A percentile compares a stretch with the other conserved stretches of the same genome.
phyloP scores from a whole-genome alignment of 2,113 vertebrate genomes.

The Caranx ignobilis region DNA sequence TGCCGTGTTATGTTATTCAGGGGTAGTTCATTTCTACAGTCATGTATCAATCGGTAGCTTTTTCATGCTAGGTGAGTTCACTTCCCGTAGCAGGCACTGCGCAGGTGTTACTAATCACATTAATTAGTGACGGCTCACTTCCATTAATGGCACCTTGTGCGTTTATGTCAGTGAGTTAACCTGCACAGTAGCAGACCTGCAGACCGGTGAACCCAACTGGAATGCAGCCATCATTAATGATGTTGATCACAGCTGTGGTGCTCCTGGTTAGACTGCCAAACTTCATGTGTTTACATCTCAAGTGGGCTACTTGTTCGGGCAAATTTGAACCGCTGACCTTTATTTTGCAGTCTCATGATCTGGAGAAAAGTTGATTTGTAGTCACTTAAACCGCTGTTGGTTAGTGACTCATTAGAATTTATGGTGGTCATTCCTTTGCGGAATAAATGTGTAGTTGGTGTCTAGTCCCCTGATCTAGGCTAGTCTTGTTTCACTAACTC shows the following conservation, averaged over 20 bases:
- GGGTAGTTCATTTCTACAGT: not conserved
- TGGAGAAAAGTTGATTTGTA: not conserved
- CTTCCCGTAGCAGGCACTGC: not conserved
- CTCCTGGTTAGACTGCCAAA: not conserved
- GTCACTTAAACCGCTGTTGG: not conserved
- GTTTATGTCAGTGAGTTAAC: too few relatives aligned
- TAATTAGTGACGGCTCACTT: conserved; percentile 5
- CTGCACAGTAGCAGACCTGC: not conserved
- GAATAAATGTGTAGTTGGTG: conserved; percentile 1
- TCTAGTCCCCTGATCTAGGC: not conserved
- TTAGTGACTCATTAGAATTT: not conserved
- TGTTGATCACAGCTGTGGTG: not conserved
- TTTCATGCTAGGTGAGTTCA: not conserved
- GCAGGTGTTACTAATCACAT: conserved; percentile 14
- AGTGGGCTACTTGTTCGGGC: not conserved
- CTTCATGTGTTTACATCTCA: too few relatives aligned
- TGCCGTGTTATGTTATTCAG: not conserved
- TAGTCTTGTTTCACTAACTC: not conserved
- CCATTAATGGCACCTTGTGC: not conserved
- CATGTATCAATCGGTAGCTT: not conserved
- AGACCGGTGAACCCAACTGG: not conserved
- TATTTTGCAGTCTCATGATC: not conserved
- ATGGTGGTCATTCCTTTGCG: not conserved
- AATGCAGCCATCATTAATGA: not conserved
- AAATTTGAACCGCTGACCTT: not conserved